Base-by-base conservation (phyloP, 2,888 invertebrate genomes). In the Physocephala rufipes region DNA sequence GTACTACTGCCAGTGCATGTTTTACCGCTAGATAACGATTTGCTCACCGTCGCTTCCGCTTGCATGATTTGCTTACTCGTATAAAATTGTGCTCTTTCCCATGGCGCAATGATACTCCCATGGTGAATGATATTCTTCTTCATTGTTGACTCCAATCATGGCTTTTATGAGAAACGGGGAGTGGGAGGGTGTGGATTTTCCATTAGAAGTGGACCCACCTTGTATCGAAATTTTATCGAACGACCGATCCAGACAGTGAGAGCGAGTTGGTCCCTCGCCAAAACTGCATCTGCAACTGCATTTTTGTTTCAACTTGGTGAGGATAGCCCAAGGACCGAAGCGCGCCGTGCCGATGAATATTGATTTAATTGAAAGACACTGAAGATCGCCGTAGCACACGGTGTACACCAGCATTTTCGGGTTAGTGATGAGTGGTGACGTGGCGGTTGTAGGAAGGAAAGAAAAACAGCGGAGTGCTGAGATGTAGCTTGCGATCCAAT, bases 81-180 rank as follows among this genome's bases (percentile, higher is more conserved):
- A n/a, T n/a, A 79, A 82, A 82, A 82, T 81, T 82, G 81, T 82
- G 82, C 80, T 81, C 80, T 82, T 82, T 82, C 82, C 82, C 82
- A 82, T 81, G 81, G 76, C 78, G 78, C 51, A 36, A 36, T 43
- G 47, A 43, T 58, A 47, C 47, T n/a, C n/a, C n/a, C n/a, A n/a
- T n/a, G 12, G 43, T 21, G 9, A 43, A 58, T 21, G 28, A 4
- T 36, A 24, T 13, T 21, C 65, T 19, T 62, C 62, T 36, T 68
- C 65, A 53, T 65, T 68, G 72, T 66, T 58, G 72, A 71, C 63
- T 74, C 66, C 61, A 71, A 74, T 74, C 72, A 72, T n/a, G n/a
- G 71, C 69, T 68, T 68, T 66, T n/a, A n/a, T n/a, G n/a, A n/a
- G n/a, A n/a, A n/a, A n/a, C 49, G 53, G 36, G 5, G 9, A 36